These are phyloP conservation scores for Zeugodacus cucurbitae DNA, from an alignment of 1,140 invertebrate genomes.

Conservation along the genomic window DNA sequence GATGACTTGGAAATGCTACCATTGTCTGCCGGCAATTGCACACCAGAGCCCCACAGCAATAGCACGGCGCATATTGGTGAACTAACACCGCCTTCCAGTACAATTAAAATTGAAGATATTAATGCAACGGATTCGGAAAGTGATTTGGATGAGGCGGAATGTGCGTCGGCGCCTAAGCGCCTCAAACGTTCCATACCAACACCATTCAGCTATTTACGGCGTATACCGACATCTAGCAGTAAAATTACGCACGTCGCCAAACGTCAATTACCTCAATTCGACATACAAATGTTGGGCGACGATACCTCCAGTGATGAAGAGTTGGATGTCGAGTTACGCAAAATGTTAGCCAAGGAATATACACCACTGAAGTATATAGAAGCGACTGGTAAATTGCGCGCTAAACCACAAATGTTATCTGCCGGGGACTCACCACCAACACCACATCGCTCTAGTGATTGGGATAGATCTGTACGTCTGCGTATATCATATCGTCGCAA, in stretches of 20 bases:
- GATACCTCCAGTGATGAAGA: constrained; percentile 44
- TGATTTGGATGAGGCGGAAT: neutral
- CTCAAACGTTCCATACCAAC: constrained; percentile 30
- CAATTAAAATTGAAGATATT: constrained; percentile 25
- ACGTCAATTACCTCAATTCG: neutral
- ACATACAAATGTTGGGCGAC: constrained; percentile 38
- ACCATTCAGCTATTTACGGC: constrained; percentile 40
- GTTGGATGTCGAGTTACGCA: neutral
- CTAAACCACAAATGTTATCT: neutral
- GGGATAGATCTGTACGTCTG: constrained; percentile 41
- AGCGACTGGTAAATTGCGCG: constrained; percentile 18
- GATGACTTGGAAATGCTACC: constrained; percentile 39
- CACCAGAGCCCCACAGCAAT: constrained; percentile 32
- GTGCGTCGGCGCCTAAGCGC: neutral
- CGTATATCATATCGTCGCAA: constrained; percentile 43
- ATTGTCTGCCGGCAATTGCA: neutral
- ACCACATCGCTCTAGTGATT: neutral
- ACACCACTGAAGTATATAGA: constrained; percentile 37
- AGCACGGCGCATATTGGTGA: neutral
- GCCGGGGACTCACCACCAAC: neutral
- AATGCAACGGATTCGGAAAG: neutral
- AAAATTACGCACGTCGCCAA: constrained; percentile 21
- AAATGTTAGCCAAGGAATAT: constrained; percentile 27
- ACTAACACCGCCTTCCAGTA: constrained; percentile 44
- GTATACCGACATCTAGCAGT: constrained; percentile 8